phyloP scores from a whole-genome alignment of 2,888 invertebrate genomes.

The Plagodis dolabraria region DNA sequence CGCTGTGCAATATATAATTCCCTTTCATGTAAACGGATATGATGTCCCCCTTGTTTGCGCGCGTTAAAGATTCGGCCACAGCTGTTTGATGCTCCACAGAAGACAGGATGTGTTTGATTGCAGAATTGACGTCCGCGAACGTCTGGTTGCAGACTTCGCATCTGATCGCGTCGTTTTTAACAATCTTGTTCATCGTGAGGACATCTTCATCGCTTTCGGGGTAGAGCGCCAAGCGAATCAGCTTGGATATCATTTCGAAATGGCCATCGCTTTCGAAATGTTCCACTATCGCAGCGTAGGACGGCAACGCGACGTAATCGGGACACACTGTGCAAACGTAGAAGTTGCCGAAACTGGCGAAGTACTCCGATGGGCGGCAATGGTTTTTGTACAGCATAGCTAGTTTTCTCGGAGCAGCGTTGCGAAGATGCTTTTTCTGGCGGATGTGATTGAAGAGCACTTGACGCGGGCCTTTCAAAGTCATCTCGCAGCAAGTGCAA shows the following conservation, averaged over 20 bases:
- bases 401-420: constrained; percentile 74
- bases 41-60: constrained; percentile 66
- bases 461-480: constrained; percentile 74
- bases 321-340: constrained; percentile 75
- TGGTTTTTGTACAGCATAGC: constrained; percentile 69
- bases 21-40: constrained; percentile 77
- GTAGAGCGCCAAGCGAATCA: constrained; percentile 64
- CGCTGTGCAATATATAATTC: constrained; percentile 67
- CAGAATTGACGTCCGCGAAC: constrained; percentile 56
- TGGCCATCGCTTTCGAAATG: constrained; percentile 72
- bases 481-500: constrained; percentile 77
- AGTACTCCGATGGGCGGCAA: constrained; percentile 74
- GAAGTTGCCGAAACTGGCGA: constrained; percentile 76
- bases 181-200: constrained; percentile 56
- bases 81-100: constrained; percentile 64
- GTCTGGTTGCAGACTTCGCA: constrained; percentile 62
- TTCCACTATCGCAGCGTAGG: constrained; percentile 72
- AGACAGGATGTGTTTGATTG: constrained; percentile 61
- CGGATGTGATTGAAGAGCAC: constrained; percentile 78
- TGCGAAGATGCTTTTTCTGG: constrained; percentile 77
- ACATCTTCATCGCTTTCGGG: constrained; percentile 56
- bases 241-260: constrained; percentile 63
- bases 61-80: constrained; percentile 54
- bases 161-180: constrained; percentile 44
- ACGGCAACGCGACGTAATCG: constrained; percentile 65